Percentiles rank a stretch among this genome's conserved stretches.
phyloP scores from a whole-genome alignment of 2,797 vertebrate species.

The Halcyon badia region DNA sequence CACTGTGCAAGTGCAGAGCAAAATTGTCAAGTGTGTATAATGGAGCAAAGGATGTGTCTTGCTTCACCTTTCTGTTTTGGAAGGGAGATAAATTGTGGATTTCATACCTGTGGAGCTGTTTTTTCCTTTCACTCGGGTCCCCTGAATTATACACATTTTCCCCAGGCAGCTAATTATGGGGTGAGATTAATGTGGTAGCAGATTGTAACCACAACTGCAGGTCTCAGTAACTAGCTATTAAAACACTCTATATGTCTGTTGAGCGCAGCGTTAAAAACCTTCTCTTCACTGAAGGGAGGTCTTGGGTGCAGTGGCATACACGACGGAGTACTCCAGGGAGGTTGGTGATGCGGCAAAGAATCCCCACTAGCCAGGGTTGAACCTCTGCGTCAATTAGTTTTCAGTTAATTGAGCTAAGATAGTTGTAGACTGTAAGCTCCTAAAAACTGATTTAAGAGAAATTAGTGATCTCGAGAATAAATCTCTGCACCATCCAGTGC shows the following conservation, averaged over 20 bases:
- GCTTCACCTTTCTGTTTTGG: neutral
- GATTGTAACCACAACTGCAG: conserved; percentile 51
- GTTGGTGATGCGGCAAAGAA: neutral
- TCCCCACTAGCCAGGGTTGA: accelerated
- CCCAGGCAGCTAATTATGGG: conserved; percentile 77
- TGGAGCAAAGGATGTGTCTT: neutral
- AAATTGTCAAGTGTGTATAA: neutral
- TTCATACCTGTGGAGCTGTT: conserved; percentile 25
- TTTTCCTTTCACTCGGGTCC: conserved; percentile 53
- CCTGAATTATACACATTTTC: conserved; percentile 55
- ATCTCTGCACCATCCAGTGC: neutral
- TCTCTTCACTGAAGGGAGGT: neutral
- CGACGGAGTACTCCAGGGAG: accelerated
- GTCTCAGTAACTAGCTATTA: conserved; percentile 46
- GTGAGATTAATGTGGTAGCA: conserved; percentile 68
- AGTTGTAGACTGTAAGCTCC: neutral
- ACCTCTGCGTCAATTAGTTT: neutral
- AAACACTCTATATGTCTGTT: neutral
- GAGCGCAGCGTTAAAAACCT: neutral
- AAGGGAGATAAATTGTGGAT: neutral
- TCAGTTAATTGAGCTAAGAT: neutral
- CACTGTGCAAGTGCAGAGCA: neutral
- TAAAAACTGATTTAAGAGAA: neutral
- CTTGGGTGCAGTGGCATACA: accelerated
- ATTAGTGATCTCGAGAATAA: neutral